These are phyloP conservation scores for Choloepus hoffmanni DNA, from an alignment of 2,113 vertebrate species.

Conservation along the genomic window DNA sequence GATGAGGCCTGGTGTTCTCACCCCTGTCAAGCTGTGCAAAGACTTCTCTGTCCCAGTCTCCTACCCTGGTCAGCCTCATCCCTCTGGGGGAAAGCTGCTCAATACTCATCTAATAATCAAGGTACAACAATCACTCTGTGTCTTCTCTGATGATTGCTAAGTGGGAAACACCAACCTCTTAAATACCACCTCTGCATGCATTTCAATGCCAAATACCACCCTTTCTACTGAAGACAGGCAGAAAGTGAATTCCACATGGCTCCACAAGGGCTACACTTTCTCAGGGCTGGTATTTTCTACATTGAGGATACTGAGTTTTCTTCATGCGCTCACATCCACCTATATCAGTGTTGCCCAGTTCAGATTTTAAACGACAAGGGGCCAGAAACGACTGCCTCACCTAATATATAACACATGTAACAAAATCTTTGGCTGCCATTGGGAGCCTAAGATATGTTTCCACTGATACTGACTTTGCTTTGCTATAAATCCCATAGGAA, in stretches of 20 bases:
- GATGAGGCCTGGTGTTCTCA: neutral
- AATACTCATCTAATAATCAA: neutral
- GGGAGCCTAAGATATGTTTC: neutral
- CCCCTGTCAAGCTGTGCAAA: neutral
- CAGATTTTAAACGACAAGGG: neutral
- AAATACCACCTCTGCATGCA: conserved; percentile 4
- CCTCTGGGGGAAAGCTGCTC: neutral
- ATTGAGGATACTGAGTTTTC: neutral
- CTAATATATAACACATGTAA: neutral
- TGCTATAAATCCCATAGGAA: neutral
- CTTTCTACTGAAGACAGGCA: neutral
- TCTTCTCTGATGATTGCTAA: conserved; percentile 20
- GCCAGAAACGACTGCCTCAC: neutral
- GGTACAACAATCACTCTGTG: neutral
- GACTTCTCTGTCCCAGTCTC: neutral
- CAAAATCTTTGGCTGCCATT: neutral
- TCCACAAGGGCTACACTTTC: neutral
- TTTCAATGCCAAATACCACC: neutral
- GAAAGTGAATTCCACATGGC: neutral
- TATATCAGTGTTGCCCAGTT: neutral
- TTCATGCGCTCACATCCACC: neutral
- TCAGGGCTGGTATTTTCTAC: neutral
- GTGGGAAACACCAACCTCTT: neutral
- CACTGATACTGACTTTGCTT: neutral
- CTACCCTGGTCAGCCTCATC: neutral